Conservation (phyloP, 2,113 vertebrate species). For the Muntiacus muntjak region DNA sequence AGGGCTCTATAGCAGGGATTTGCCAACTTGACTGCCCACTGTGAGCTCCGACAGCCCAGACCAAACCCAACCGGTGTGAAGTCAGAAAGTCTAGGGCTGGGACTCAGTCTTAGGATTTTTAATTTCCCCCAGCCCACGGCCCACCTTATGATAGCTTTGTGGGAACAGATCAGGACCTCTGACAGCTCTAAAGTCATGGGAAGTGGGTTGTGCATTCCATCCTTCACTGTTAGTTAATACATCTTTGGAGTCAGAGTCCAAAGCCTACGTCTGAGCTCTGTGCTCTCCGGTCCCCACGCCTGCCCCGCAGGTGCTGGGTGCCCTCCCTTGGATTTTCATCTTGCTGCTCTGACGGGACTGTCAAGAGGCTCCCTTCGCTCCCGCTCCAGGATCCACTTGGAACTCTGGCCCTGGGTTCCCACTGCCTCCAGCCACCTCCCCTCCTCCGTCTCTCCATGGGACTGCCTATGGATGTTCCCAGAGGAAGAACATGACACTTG, state of each 20-base stretch:
- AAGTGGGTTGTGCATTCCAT: accelerated
- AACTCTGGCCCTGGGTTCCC: background rate
- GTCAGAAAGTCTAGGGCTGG: background rate
- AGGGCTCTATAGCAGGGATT: background rate
- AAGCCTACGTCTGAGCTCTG: accelerated
- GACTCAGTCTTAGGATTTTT: background rate
- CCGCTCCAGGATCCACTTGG: background rate
- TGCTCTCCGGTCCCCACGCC: accelerated
- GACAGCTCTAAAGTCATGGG: background rate
- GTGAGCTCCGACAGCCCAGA: background rate
- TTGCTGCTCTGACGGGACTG: accelerated
- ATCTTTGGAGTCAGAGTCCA: background rate
- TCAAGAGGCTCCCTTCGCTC: background rate
- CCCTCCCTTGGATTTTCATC: background rate
- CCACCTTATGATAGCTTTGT: background rate
- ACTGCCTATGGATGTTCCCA: background rate
- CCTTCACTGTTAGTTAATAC: background rate
- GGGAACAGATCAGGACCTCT: background rate
- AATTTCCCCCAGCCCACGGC: accelerated
- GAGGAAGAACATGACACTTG: background rate
- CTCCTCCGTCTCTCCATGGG: background rate
- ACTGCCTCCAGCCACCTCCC: background rate
- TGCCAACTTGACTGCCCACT: background rate
- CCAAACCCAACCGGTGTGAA: accelerated
- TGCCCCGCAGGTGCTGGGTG: accelerated